Conservation (phyloP, 2,888 invertebrate genomes). For the Leptopterna dolabrata region DNA sequence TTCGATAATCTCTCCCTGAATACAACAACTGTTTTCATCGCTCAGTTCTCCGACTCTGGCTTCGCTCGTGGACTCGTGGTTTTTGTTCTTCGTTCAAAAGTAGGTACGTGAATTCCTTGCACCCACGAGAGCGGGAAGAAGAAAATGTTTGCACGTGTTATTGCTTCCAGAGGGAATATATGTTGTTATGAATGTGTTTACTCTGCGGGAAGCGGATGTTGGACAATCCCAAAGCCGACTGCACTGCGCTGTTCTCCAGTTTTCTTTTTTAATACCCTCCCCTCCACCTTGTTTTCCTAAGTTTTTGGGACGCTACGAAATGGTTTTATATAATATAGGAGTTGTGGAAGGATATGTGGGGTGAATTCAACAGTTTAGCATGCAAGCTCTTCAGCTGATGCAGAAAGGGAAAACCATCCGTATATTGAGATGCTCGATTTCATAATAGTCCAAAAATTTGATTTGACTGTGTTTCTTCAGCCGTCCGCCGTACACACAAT, state of each 20-base stretch:
- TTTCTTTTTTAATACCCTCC: neutral
- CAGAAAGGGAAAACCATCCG: too few relatives aligned
- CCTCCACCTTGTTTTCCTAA: neutral
- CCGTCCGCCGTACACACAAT: too few relatives aligned
- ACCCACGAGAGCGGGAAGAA: neutral
- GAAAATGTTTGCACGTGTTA: slow-evolving; percentile 43
- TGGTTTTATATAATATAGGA: too few relatives aligned
- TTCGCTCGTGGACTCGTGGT: neutral
- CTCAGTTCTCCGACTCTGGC: neutral
- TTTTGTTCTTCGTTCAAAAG: neutral
- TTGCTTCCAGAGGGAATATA: neutral
- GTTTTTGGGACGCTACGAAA: too few relatives aligned
- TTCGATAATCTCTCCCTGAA: slow-evolving; percentile 18
- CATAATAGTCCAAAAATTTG: too few relatives aligned
- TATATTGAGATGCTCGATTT: too few relatives aligned
- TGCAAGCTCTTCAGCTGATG: too few relatives aligned
- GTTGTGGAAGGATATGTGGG: too few relatives aligned
- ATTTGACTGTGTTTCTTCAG: too few relatives aligned
- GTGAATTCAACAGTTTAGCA: too few relatives aligned
- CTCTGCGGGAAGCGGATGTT: slow-evolving; percentile 27
- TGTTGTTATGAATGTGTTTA: slow-evolving; percentile 40
- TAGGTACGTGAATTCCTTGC: neutral
- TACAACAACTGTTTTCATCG: neutral
- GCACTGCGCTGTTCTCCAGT: slow-evolving; percentile 10
- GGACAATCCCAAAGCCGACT: slow-evolving; percentile 35